Percentiles rank a stretch among this genome's conserved stretches.
Evolutionary conservation across 2,797 vertebrate species (phyloP).

Genomic region (Leptodactylus fallax): DNA sequence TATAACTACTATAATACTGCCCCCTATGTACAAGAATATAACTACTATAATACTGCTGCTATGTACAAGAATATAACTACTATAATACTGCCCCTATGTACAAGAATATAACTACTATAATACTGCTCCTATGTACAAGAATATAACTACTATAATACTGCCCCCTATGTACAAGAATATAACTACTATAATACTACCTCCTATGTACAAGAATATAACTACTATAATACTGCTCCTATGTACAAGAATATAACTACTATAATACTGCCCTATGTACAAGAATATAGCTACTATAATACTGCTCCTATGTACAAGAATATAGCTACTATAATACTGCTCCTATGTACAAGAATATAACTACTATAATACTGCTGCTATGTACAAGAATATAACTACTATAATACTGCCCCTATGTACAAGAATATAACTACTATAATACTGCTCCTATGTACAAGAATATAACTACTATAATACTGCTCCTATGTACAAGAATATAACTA

Average conservation of each 20-base stretch:
- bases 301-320: not conserved
- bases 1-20: conserved; percentile 12
- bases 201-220: conserved; percentile 5
- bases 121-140: conserved; percentile 1
- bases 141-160: conserved; percentile 20
- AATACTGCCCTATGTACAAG: not conserved
- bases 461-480: conserved; percentile 13
- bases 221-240: not conserved
- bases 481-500: conserved; percentile 7
- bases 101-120: not conserved
- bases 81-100: not conserved
- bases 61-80: conserved; percentile 3
- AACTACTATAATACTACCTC: not conserved
- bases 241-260: conserved; percentile 10
- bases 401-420: conserved; percentile 8
- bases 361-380: not conserved
- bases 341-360: not conserved
- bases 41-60: conserved; percentile 9
- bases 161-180: not conserved
- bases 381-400: conserved; percentile 11
- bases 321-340: not conserved
- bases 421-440: conserved; percentile 13
- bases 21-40: conserved; percentile 8
- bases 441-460: conserved; percentile 6
- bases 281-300: not conserved